phyloP scores from a whole-genome alignment of 2,888 invertebrate species.

The Mayetiola destructor region DNA sequence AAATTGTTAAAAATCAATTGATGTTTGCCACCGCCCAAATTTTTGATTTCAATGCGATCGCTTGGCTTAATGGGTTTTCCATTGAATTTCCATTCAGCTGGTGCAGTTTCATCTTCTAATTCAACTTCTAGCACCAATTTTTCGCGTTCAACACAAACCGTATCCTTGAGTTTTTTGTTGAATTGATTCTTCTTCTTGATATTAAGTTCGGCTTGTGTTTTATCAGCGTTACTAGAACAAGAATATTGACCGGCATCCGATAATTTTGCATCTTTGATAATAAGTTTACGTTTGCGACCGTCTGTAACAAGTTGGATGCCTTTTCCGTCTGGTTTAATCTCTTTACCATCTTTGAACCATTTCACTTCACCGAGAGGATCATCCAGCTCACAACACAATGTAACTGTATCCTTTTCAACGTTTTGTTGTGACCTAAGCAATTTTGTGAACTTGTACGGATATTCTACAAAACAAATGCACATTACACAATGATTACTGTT shows the following conservation, averaged over 20 bases:
- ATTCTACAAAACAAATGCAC: conserved; percentile 48
- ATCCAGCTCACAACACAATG: conserved; percentile 88
- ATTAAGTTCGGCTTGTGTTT: conserved; percentile 84
- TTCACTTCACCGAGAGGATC: conserved; percentile 89
- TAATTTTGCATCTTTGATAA: conserved; percentile 86
- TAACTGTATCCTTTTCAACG: conserved; percentile 85
- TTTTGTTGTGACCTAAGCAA: conserved; percentile 87
- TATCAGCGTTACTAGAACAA: conserved; percentile 88
- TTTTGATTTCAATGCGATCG: conserved; percentile 75
- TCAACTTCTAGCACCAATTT: conserved; percentile 84
- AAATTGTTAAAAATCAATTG: conserved; percentile 77
- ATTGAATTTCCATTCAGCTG: conserved; percentile 89
- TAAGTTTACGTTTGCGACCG: conserved; percentile 82
- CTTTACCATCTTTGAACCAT: conserved; percentile 83
- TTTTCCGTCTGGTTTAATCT: conserved; percentile 67
- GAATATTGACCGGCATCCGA: conserved; percentile 90
- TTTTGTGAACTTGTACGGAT: conserved; percentile 86
- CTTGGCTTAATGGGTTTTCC: conserved; percentile 71
- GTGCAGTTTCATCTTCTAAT: conserved; percentile 88
- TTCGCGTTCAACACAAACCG: conserved; percentile 82
- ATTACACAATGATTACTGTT: not conserved
- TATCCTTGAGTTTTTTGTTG: conserved; percentile 92
- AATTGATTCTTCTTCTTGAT: conserved; percentile 96
- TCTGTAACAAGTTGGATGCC: conserved; percentile 72
- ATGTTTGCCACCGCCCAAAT: conserved; percentile 85